Evolutionary conservation across 2,888 invertebrate species (phyloP), one percentile per base, ranked within the genome.

Genomic region (Nomada lathburiana): DNA sequence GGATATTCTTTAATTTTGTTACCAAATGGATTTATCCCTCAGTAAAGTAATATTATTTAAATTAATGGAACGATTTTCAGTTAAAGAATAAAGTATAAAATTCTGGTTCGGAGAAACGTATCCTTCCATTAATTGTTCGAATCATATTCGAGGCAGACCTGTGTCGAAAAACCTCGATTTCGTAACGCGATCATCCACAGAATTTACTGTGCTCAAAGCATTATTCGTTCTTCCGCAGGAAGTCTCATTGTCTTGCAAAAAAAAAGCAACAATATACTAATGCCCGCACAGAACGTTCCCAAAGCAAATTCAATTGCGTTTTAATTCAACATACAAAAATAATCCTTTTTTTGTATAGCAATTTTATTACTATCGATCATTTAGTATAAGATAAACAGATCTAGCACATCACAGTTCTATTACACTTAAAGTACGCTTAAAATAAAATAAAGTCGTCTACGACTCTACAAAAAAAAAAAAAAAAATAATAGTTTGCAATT

Each of bases 211-310:
- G 87, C 64, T 71, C 29, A 7, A 80, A 86, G 83, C 85, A 89
- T 90, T 90, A 90, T 90, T 88, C 86, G 75, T 78, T 80, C 85
- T 88, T 92, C 92, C 92, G 92, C 79, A 92, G 92, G 92, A 92
- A 90, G 72, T 80, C 62, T 68, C 82, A 86, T 85, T 83, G 83
- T 85, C 76, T 76, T 78, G 76, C 55, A 69, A 82, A 77, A 62
- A 67, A 55, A 75, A 55, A 63, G 69, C 36, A 2, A 29, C 29
- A 36, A 7, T 36, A 7, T 36, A 36, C 36, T 16, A 69, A 69
- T 69, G 68, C 20, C 55, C n/a, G 18, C 29, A n/a, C 42, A 68
- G 44, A 79, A 65, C 26, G 44, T 60, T 9, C 53, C 23, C 16
- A 53, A 50, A 44, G 18, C 44, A 18, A 50, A 36, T 7, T 36